Base-by-base conservation (phyloP, 92 coral and sea anemone genomes). In the Parazoanthus swiftii region DNA sequence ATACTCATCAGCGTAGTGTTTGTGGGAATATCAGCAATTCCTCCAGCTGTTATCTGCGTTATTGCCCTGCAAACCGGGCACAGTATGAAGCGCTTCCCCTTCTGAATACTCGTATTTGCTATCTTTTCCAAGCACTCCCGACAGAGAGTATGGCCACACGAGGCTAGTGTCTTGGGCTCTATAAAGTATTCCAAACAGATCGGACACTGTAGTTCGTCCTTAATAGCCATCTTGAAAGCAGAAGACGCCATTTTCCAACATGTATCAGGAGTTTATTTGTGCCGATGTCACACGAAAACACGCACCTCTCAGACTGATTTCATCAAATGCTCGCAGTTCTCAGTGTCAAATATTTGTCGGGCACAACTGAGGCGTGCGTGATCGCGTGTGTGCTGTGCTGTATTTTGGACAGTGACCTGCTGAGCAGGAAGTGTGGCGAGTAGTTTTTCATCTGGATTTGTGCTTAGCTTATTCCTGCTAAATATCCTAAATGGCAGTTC, bases 121-220 rank as follows among this genome's bases (percentile, higher is more conserved):
- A 89, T n/a, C 38, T 73, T 82, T 67, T 77, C 59, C 23, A 89
- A 84, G 85, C 91, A 89, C 59, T 85, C 81, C 77, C 76, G 77
- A 85, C 91, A 89, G 5, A 85, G 56, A 67, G 91, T 42, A 9
- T 89, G 91, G 3, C 82, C 85, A 66, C 91, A 89, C 29, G 91
- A 81, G 21, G 82, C 82, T 21, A 89, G 68, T 38, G 81, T 85
- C 81, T 85, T 89, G 7, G 91, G 91, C 7, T 89, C 84, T 74
- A 70, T 80, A 35, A 89, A 85, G 80, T 85, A 89, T 33, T 78
- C 85, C 35, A 78, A 74, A 54, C 91, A 89, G 4, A 67, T 71
- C 20, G 89, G 91, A 85, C 91, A 89, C 56, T 85, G 86, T 26
- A 89, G 70, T 36, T 79, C 82, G 82, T 50, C 82, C 25, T 33